Conservation (phyloP, 2,888 invertebrate genomes). For the Zhengitettix transpicula region DNA sequence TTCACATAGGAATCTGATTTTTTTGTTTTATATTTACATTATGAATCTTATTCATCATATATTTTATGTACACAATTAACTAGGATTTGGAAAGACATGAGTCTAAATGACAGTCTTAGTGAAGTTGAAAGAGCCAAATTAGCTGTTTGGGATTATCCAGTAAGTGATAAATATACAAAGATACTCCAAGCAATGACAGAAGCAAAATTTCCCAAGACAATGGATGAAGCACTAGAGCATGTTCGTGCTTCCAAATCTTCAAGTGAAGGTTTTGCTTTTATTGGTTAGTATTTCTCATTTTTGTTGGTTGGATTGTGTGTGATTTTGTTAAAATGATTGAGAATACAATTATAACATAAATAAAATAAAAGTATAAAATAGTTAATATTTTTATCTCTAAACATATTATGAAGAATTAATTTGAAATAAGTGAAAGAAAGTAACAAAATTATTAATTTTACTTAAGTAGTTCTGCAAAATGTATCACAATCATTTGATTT, state of each 20-base stretch:
- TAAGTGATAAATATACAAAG: constrained; percentile 95
- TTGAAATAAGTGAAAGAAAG: neutral
- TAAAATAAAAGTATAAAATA: neutral
- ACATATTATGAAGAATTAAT: neutral
- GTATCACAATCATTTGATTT: too few species aligned
- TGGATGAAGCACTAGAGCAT: constrained; percentile 62
- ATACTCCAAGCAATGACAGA: constrained; percentile 93
- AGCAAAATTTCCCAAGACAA: constrained; percentile 60
- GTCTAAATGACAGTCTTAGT: constrained; percentile 78
- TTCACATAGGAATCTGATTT: too few species aligned
- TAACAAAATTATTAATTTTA: neutral
- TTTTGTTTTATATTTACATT: too few species aligned
- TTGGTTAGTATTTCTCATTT: constrained; percentile 34
- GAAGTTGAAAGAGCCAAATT: constrained; percentile 82
- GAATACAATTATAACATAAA: neutral
- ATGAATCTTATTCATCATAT: too few species aligned
- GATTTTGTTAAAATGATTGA: neutral
- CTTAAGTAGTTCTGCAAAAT: too few species aligned
- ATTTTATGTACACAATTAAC: too few species aligned
- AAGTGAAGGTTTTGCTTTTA: constrained; percentile 76
- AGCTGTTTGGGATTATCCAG: constrained; percentile 98
- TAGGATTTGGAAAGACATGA: constrained; percentile 97
- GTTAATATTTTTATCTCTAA: neutral
- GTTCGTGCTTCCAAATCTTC: constrained; percentile 49
- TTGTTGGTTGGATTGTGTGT: neutral